phyloP scores from a whole-genome alignment of 2,113 vertebrate genomes.

The Orientallactaga bullata region DNA sequence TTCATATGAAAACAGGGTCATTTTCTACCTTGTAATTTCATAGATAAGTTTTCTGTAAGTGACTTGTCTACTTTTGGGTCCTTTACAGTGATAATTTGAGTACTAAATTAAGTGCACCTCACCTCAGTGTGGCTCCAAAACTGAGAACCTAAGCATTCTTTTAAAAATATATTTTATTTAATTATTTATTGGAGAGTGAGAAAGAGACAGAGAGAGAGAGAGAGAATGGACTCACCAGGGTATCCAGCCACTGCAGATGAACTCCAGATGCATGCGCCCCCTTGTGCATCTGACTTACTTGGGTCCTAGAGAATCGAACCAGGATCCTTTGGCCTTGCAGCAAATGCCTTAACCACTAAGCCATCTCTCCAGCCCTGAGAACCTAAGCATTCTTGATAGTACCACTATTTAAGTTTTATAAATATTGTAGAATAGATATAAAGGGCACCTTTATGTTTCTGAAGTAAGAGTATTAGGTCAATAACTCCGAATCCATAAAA shows the following conservation, averaged over 20 bases:
- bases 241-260: too few species aligned
- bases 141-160: neutral
- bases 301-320: too few species aligned
- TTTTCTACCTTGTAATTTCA: neutral
- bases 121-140: neutral
- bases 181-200: too few species aligned
- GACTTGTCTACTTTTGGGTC: neutral
- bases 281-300: too few species aligned
- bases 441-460: constrained; percentile 53
- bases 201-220: too few species aligned
- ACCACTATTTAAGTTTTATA: constrained; percentile 46
- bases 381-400: neutral
- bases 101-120: neutral
- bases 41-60: neutral
- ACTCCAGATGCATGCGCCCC: too few species aligned
- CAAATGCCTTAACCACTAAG: too few species aligned
- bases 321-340: too few species aligned
- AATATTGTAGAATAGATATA: constrained; percentile 56
- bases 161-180: too few species aligned
- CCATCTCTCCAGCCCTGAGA: too few species aligned
- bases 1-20: neutral
- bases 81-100: neutral
- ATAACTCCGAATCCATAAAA: constrained; percentile 68
- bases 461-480: constrained; percentile 65
- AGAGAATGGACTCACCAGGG: too few species aligned